Percentiles rank a stretch among this genome's conserved stretches.
Evolutionary conservation across 1,140 invertebrate genomes (phyloP).

Genomic region (Linepithema humile): DNA sequence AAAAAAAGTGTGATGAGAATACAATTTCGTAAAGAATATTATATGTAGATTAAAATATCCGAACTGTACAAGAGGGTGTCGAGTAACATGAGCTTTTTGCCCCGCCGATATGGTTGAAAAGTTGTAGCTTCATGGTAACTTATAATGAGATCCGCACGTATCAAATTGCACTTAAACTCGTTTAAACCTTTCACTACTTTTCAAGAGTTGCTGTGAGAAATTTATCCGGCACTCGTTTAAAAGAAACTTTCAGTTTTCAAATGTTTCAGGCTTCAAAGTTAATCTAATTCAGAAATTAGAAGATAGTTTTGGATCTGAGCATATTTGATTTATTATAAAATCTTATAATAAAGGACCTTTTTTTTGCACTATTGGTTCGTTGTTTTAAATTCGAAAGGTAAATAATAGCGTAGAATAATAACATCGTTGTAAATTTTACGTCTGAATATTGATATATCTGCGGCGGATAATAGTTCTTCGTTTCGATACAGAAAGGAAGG

Average conservation of each 20-base stretch:
- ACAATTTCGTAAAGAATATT: background rate
- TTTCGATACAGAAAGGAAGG: conserved; percentile 36
- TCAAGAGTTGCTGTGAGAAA: conserved; percentile 1
- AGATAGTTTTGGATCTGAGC: background rate
- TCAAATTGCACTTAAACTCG: conserved; percentile 32
- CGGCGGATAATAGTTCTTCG: background rate
- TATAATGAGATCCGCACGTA: conserved; percentile 40
- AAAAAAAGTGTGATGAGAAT: background rate
- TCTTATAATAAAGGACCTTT: background rate
- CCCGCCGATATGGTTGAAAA: conserved; percentile 1
- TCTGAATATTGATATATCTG: background rate
- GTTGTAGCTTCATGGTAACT: conserved; percentile 3
- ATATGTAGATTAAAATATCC: background rate
- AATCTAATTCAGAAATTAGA: conserved; percentile 7
- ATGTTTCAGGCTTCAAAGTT: background rate
- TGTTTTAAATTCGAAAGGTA: background rate
- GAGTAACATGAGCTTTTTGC: background rate
- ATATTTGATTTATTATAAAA: background rate
- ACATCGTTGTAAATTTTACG: background rate
- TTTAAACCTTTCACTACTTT: conserved; percentile 7
- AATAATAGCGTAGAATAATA: background rate
- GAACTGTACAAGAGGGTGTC: background rate
- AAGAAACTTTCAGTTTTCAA: conserved; percentile 2
- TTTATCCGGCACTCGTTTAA: background rate
- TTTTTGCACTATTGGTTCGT: background rate